Evolutionary conservation across 2,113 vertebrate genomes (phyloP).

Genomic region (Pseudorhombus dupliciocellatus): DNA sequence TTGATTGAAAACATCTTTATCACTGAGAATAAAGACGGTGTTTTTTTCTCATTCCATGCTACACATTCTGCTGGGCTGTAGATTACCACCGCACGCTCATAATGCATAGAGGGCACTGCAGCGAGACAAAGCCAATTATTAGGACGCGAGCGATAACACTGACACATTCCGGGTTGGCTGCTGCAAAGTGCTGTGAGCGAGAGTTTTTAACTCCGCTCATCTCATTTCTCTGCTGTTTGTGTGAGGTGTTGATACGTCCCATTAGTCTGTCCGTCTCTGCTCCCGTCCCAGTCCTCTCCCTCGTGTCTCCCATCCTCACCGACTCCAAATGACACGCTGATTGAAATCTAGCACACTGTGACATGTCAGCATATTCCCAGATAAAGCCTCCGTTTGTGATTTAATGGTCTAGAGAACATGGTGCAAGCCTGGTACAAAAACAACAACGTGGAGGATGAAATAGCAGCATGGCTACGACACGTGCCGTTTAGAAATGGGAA

Average conservation of each 20-base stretch:
- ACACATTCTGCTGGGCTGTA: constrained; percentile 48
- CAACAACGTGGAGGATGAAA: constrained; percentile 9
- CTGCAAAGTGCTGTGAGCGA: constrained; percentile 47
- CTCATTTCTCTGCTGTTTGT: constrained; percentile 49
- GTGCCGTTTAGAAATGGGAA: constrained; percentile 2
- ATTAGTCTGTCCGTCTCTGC: constrained; percentile 63
- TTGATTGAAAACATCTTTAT: constrained; percentile 21
- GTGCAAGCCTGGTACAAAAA: constrained; percentile 1
- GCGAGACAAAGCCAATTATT: constrained; percentile 70
- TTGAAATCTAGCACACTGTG: constrained; percentile 45
- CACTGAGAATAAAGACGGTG: constrained; percentile 3
- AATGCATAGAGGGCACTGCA: constrained; percentile 49
- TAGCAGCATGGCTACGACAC: neutral
- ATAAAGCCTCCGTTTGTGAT: constrained; percentile 16
- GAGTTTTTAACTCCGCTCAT: constrained; percentile 51
- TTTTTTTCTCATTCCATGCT: constrained; percentile 52
- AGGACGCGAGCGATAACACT: constrained; percentile 57
- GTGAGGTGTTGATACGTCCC: constrained; percentile 57
- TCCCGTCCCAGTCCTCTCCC: neutral
- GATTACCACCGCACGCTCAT: constrained; percentile 42
- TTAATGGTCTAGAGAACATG: constrained; percentile 29
- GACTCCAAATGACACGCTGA: constrained; percentile 55
- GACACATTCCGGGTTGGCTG: constrained; percentile 62
- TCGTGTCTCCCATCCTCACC: neutral
- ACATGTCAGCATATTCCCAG: constrained; percentile 70